These are phyloP conservation scores for Rotaria magnacalcarata DNA, from an alignment of 2,888 invertebrate genomes.

Conservation along the genomic window DNA sequence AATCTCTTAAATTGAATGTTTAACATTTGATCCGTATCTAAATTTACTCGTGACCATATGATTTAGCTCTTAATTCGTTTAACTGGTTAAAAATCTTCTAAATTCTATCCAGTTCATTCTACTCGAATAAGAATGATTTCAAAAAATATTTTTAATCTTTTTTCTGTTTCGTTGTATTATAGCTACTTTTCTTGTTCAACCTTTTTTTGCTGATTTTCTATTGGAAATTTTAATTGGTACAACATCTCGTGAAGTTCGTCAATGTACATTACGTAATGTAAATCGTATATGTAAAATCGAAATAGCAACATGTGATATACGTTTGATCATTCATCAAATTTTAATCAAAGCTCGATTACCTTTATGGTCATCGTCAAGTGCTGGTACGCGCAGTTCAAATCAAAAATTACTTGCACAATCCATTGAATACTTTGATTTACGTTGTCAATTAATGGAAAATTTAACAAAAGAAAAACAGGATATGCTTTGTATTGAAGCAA, in stretches of 20 bases:
- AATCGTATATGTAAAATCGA: slow-evolving; percentile 10
- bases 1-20: too few species aligned
- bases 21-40: too few species aligned
- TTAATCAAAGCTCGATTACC: slow-evolving; percentile 40
- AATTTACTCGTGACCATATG: too few species aligned
- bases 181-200: slow-evolving; percentile 59
- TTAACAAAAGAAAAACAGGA: slow-evolving; percentile 55
- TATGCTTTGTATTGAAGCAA: slow-evolving; percentile 54
- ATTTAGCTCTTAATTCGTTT: too few species aligned
- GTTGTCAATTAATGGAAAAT: slow-evolving; percentile 57
- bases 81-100: too few species aligned
- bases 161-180: not conserved
- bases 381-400: slow-evolving; percentile 48
- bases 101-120: too few species aligned
- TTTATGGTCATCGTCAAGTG: slow-evolving; percentile 39
- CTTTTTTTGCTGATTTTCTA: slow-evolving; percentile 60
- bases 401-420: slow-evolving; percentile 58
- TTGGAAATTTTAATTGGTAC: slow-evolving; percentile 60
- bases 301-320: not conserved
- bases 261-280: slow-evolving; percentile 36
- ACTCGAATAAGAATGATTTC: too few species aligned
- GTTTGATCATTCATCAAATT: slow-evolving; percentile 2
- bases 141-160: too few species aligned
- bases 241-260: slow-evolving; percentile 22
- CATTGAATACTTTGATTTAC: slow-evolving; percentile 61